These are phyloP conservation scores for Uria aalge DNA, from an alignment of 2,113 vertebrate species.

Conservation along the genomic window DNA sequence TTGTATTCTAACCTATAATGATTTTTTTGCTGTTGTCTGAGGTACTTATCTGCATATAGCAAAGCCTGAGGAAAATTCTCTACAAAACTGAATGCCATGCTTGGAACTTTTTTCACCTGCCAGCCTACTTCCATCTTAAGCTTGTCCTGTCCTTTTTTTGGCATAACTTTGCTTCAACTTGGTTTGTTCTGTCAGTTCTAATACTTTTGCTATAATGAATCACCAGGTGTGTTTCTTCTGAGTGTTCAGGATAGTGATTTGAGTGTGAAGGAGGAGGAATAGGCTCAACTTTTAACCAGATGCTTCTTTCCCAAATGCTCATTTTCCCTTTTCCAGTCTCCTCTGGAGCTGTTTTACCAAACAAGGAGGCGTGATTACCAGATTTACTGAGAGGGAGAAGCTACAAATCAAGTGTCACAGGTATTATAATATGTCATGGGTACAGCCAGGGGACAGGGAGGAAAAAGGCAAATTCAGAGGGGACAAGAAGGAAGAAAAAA, in stretches of 20 bases:
- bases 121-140: background rate
- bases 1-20: background rate
- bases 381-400: background rate
- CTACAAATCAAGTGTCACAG: background rate
- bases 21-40: background rate
- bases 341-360: background rate
- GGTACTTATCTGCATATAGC: background rate
- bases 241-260: background rate
- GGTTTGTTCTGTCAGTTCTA: background rate
- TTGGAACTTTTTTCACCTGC: background rate
- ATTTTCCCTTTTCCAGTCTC: background rate
- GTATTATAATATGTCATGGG: background rate
- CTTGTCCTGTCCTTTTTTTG: background rate
- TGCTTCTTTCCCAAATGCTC: background rate
- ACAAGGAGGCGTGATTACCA: background rate
- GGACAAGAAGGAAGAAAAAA: background rate
- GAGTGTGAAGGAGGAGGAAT: background rate
- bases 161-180: background rate
- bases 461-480: background rate
- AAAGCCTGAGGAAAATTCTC: background rate
- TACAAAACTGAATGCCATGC: background rate
- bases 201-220: background rate
- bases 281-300: background rate
- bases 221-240: background rate
- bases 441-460: conserved; percentile 11